phyloP scores from a whole-genome alignment of 2,797 vertebrate species.

The Hypotaenidia philippensis region DNA sequence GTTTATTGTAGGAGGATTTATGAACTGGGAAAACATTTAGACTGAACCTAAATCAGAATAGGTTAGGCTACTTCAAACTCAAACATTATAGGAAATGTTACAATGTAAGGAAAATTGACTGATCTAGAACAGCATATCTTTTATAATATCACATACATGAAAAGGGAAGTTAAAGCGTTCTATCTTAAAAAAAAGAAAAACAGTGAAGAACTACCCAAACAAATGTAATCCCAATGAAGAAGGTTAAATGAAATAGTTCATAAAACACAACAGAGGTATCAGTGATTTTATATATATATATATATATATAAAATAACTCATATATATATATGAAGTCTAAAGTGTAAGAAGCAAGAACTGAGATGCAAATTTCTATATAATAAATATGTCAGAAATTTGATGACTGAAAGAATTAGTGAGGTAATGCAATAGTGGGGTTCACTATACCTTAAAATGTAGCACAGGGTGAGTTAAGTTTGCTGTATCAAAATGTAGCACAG shows the following conservation, averaged over 20 bases:
- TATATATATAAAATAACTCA: no score
- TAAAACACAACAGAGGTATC: background rate
- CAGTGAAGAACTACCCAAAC: background rate
- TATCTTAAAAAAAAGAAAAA: background rate
- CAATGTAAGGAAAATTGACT: background rate
- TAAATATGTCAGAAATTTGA: background rate
- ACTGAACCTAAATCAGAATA: background rate
- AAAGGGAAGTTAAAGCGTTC: background rate
- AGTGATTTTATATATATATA: background rate
- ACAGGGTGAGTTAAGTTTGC: background rate
- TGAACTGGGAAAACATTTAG: background rate
- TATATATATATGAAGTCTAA: background rate
- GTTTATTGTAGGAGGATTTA: background rate
- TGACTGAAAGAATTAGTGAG: background rate
- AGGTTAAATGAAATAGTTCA: background rate
- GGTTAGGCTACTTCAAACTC: background rate
- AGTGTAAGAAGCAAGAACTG: background rate
- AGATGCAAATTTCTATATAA: background rate
- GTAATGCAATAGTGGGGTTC: fast-evolving
- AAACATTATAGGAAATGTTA: background rate
- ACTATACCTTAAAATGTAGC: background rate
- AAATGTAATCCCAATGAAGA: background rate
- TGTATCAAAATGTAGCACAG: background rate
- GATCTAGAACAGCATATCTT: background rate
- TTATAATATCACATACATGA: background rate